Percentiles rank a stretch among this genome's conserved stretches.
Conservation (phyloP, 2,797 vertebrate species). For the Loriculus beryllinus region DNA sequence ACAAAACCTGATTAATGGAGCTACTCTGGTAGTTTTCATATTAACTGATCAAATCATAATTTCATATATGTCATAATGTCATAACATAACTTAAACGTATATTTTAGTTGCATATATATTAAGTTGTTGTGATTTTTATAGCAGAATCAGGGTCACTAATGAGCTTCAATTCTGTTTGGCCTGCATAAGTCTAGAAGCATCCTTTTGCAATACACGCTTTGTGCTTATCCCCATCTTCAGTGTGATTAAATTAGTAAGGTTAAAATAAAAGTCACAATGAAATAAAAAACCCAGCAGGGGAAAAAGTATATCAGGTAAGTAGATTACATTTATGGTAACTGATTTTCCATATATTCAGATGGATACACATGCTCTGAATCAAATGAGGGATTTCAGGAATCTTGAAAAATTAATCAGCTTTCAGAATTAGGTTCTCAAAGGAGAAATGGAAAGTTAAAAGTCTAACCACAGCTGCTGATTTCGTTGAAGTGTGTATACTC, state of each 20-base stretch:
- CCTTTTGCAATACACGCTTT: neutral
- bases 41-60: slow-evolving; percentile 43
- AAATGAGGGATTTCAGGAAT: neutral
- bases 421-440: neutral
- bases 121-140: neutral
- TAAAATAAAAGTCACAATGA: neutral
- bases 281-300: neutral
- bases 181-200: neutral
- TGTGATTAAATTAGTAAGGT: neutral
- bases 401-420: neutral
- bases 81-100: slow-evolving; percentile 49
- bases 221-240: neutral
- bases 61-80: too few species aligned
- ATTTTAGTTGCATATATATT: neutral
- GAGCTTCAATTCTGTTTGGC: neutral
- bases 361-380: neutral
- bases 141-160: neutral
- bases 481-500: neutral
- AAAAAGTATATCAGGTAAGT: neutral
- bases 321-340: neutral
- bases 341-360: neutral
- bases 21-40: slow-evolving; percentile 45
- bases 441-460: neutral
- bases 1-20: slow-evolving; percentile 57
- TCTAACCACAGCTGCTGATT: neutral